A percentile compares a stretch with the other conserved stretches of the same genome.
Conservation (phyloP, 2,797 vertebrate genomes). For the Antennarius maculatus region DNA sequence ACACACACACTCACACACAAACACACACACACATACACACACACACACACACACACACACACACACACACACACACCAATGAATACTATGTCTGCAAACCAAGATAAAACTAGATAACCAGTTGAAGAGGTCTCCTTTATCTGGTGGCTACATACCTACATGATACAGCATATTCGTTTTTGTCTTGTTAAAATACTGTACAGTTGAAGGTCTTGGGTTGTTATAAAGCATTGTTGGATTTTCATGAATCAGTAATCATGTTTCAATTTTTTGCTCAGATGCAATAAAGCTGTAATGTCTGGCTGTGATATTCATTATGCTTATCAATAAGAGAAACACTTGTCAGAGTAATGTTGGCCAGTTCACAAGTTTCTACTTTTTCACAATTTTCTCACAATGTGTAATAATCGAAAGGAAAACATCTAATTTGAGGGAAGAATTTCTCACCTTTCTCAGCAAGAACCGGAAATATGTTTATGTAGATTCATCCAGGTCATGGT, state of each 20-base stretch:
- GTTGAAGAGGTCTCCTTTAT: not conserved
- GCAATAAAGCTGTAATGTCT: not conserved
- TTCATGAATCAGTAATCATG: not conserved
- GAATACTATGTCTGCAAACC: not conserved
- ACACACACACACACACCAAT: too few species aligned
- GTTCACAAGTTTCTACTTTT: too few species aligned
- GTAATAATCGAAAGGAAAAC: too few species aligned
- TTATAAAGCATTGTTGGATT: not conserved
- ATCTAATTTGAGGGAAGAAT: too few species aligned
- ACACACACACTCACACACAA: not conserved
- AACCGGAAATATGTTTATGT: too few species aligned
- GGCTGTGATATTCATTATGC: too few species aligned
- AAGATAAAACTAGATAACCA: constrained; percentile 40
- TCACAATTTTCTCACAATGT: too few species aligned
- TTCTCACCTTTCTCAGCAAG: too few species aligned
- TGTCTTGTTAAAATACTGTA: not conserved
- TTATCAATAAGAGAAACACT: too few species aligned
- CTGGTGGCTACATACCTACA: constrained; percentile 2
- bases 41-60: not conserved
- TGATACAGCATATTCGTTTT: not conserved
- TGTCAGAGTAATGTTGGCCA: too few species aligned
- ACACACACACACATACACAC: not conserved
- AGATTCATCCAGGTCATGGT: too few species aligned
- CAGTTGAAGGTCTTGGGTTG: not conserved
- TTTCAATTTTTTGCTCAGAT: not conserved